Evolutionary conservation across 2,113 vertebrate species (phyloP).

Genomic region (Atrichornis clamosus): DNA sequence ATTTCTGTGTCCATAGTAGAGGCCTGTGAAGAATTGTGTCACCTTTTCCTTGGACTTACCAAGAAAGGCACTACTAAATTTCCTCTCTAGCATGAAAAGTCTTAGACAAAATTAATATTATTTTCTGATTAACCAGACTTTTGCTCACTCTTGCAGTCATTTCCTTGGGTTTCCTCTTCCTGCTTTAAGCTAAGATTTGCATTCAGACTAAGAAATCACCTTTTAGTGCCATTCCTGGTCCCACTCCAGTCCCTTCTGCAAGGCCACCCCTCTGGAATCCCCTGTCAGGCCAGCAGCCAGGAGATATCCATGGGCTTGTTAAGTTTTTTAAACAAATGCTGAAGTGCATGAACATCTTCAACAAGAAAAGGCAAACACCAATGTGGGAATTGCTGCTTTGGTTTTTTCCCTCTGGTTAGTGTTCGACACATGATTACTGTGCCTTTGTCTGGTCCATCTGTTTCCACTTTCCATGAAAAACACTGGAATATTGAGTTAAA

Average conservation of each 20-base stretch:
- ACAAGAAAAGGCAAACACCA: neutral
- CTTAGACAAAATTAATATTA: neutral
- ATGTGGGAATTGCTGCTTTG: neutral
- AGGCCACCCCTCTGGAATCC: neutral
- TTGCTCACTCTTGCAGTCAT: neutral
- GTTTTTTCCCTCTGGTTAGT: neutral
- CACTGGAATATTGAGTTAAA: neutral
- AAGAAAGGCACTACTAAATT: neutral
- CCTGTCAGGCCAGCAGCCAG: neutral
- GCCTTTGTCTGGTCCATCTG: neutral
- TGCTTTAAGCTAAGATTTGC: neutral
- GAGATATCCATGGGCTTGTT: neutral
- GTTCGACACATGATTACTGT: neutral
- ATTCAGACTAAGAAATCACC: neutral
- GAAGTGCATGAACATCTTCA: neutral
- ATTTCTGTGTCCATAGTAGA: neutral
- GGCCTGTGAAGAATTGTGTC: neutral
- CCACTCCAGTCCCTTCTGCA: neutral
- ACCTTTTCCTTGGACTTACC: neutral
- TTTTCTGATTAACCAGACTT: neutral
- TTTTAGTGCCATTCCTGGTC: neutral
- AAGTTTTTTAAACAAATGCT: neutral
- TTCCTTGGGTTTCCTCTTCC: neutral
- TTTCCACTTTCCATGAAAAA: neutral
- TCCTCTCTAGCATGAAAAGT: neutral